A percentile compares a stretch with the other conserved stretches of the same genome.
Conservation (phyloP, 2,888 invertebrate genomes). For the Plemyria rubiginata region DNA sequence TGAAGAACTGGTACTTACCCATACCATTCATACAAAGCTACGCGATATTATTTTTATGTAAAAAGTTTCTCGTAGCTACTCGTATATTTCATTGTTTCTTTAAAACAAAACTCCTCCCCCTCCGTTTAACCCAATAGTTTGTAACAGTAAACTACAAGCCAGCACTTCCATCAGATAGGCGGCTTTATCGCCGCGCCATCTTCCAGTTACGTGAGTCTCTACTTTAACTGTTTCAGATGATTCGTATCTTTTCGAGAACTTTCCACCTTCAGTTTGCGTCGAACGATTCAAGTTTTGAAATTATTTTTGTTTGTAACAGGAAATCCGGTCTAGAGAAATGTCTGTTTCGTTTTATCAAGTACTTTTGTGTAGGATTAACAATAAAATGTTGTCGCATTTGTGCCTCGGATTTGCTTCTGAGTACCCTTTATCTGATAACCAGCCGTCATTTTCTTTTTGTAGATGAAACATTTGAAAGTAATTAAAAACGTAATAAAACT, state of each 20-base stretch:
- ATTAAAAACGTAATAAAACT: conserved; percentile 16
- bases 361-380: too few species aligned
- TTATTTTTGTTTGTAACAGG: conserved; percentile 15
- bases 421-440: background rate
- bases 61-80: too few species aligned
- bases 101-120: too few species aligned
- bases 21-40: too few species aligned
- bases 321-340: background rate
- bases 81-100: too few species aligned
- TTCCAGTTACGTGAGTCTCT: conserved; percentile 23
- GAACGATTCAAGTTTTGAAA: conserved; percentile 3
- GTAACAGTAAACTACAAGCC: conserved; percentile 19
- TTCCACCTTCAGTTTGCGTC: conserved; percentile 10
- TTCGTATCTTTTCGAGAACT: conserved; percentile 23
- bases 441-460: background rate
- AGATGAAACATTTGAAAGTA: background rate
- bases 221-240: conserved; percentile 29
- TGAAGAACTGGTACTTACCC: too few species aligned
- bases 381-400: background rate
- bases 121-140: background rate
- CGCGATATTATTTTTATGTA: too few species aligned
- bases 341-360: too few species aligned
- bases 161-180: conserved; percentile 11
- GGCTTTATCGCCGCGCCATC: conserved; percentile 27
- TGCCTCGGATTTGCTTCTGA: background rate